Percentiles rank a stretch among this genome's conserved stretches.
Conservation (phyloP, 2,888 invertebrate species). For the Catocala nupta region DNA sequence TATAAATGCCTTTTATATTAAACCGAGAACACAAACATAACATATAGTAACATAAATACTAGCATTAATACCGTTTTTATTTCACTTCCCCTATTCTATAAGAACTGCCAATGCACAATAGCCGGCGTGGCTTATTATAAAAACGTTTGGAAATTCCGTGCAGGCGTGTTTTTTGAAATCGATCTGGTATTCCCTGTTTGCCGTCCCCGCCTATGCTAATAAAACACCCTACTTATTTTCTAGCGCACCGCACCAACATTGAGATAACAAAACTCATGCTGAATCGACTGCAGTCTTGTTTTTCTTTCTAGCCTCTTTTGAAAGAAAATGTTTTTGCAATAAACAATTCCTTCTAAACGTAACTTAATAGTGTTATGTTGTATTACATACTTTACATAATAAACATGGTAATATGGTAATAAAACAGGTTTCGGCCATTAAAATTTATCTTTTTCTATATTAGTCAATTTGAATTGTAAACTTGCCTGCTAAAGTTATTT, state of each 20-base stretch:
- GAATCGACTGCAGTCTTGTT: constrained; percentile 20
- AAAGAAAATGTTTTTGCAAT: not conserved
- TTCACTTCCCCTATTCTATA: constrained; percentile 4
- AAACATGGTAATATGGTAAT: not conserved
- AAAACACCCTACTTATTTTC: constrained; percentile 36
- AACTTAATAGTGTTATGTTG: too few species aligned
- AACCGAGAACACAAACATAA: too few species aligned
- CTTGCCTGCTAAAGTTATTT: too few species aligned
- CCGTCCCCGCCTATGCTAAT: constrained; percentile 22
- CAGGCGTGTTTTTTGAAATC: constrained; percentile 33
- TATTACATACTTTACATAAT: not conserved
- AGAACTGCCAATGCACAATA: constrained; percentile 1
- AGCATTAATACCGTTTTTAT: not conserved
- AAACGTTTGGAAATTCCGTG: constrained; percentile 24
- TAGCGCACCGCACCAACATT: constrained; percentile 14
- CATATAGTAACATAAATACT: too few species aligned
- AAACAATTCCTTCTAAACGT: not conserved
- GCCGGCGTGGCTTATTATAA: constrained; percentile 10
- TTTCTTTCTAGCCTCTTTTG: constrained; percentile 3
- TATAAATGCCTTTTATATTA: too few species aligned
- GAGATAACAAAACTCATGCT: constrained; percentile 21
- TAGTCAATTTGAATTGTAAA: too few species aligned
- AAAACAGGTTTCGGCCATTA: not conserved
- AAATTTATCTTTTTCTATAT: too few species aligned
- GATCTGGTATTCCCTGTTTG: constrained; percentile 40